Base-by-base conservation (phyloP, 2,888 invertebrate genomes). In the Eupithecia exiguata region DNA sequence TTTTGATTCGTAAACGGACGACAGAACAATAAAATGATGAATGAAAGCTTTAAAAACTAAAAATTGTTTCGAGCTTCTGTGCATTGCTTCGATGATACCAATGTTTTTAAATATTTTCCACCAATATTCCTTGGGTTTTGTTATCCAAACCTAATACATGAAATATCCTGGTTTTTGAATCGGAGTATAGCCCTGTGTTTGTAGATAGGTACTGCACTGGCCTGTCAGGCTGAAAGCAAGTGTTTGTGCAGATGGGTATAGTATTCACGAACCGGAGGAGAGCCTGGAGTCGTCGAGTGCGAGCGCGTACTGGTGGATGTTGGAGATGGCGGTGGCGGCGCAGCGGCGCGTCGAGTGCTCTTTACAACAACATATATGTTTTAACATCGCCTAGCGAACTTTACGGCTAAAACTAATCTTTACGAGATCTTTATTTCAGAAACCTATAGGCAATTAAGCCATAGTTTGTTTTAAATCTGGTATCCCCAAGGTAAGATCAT, bases 221-320 rank as follows among this genome's bases (percentile, higher is more conserved):
- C 35, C 18, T 61, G 58, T 7, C 5, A 43, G 49, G 49, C 49
- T 3, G n/a, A 9, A 43, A 35, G 21, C 9, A 12, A 36, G 40
- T 65, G 35, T 16, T 10, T n/a, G 62, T 18, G 40, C 18, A 25
- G 38, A 12, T 7, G 30, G 25, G 61, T 58, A 9, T 10, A 53
- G 36, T 6, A 12, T 36, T 53, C 71, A 91, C 91, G 79, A 83
- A 92, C 92, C 91, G 82, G 86, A 83, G 77, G 84, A 83, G 80
- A 78, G 77, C 61, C 77, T n/a, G 12, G 81, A 77, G 75, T 73
- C 62, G 88, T 88, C 84, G 77, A 96, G 95, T 86, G 94, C 95
- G 88, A 95, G 95, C 90, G 95, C 94, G 94, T 96, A 96, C 87
- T 94, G 94, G 92, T 96, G 96, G 91, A 96, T 96, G 92, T 96